Evolutionary conservation across 2,888 invertebrate species (phyloP).

Genomic region (Thalpophila matura): DNA sequence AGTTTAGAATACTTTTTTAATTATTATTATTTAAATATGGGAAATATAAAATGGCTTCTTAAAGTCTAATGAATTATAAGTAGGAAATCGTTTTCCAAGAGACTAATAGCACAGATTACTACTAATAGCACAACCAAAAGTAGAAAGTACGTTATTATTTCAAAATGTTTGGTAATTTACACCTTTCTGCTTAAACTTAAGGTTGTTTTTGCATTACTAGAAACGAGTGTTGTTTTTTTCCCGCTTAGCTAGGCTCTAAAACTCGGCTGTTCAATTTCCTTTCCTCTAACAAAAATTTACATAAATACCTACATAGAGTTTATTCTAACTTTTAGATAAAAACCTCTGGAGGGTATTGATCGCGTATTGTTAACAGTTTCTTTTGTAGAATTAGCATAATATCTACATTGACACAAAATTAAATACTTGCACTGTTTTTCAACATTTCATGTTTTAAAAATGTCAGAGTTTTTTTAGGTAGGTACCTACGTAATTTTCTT

Average conservation of each 20-base stretch:
- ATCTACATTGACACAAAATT: too few species aligned
- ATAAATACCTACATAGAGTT: too few species aligned
- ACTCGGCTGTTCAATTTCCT: neutral
- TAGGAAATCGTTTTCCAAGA: slow-evolving; percentile 18
- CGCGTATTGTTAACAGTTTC: too few species aligned
- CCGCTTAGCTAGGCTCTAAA: neutral
- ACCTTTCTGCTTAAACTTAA: neutral
- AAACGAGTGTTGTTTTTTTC: neutral
- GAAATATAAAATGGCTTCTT: slow-evolving; percentile 44
- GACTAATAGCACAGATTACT: neutral
- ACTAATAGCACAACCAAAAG: neutral
- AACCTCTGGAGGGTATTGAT: too few species aligned
- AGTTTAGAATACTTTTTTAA: slow-evolving; percentile 40
- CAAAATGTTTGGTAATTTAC: neutral
- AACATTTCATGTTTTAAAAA: too few species aligned
- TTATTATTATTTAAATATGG: slow-evolving; percentile 50
- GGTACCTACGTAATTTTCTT: too few species aligned
- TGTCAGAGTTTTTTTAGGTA: too few species aligned
- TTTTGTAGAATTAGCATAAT: too few species aligned
- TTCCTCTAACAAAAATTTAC: neutral
- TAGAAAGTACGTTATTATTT: neutral
- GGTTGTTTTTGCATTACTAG: neutral
- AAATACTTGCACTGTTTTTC: too few species aligned
- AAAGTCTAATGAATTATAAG: slow-evolving; percentile 31
- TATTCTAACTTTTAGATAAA: too few species aligned